These are phyloP conservation scores for Theristicus caerulescens DNA, from an alignment of 2,113 vertebrate genomes.

Conservation along the genomic window DNA sequence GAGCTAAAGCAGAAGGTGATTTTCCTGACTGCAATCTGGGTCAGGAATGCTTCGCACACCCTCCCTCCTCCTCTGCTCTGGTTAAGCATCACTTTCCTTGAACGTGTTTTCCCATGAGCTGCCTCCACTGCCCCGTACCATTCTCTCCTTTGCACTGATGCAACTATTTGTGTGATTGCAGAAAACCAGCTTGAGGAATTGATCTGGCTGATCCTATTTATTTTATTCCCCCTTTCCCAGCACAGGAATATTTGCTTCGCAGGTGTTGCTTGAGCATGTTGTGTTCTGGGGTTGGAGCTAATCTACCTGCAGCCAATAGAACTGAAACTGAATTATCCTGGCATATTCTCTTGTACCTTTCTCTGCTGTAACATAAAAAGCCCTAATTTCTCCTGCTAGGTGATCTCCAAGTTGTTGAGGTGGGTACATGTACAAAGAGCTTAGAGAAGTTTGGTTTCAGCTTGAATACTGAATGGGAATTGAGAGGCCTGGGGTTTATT, in stretches of 20 bases:
- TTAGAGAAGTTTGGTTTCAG: not conserved
- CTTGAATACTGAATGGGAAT: not conserved
- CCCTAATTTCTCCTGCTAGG: not conserved
- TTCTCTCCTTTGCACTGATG: not conserved
- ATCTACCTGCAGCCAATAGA: not conserved
- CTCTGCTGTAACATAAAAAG: not conserved
- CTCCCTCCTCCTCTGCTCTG: not conserved
- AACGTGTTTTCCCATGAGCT: fast-evolving
- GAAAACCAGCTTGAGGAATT: not conserved
- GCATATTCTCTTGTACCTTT: not conserved
- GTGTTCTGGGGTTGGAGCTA: not conserved
- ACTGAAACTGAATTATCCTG: not conserved
- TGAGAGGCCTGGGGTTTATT: not conserved
- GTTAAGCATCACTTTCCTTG: not conserved
- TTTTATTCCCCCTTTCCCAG: not conserved
- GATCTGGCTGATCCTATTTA: not conserved
- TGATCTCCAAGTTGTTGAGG: not conserved
- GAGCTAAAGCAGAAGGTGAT: not conserved
- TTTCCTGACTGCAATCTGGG: not conserved
- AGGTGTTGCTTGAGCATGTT: not conserved
- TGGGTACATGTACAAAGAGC: not conserved
- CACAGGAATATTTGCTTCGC: not conserved
- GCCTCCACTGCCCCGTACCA: fast-evolving
- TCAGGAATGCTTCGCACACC: fast-evolving
- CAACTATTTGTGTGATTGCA: not conserved